These are phyloP conservation scores for Pseudorectes ferrugineus DNA, from an alignment of 2,113 vertebrate species.

Conservation along the genomic window DNA sequence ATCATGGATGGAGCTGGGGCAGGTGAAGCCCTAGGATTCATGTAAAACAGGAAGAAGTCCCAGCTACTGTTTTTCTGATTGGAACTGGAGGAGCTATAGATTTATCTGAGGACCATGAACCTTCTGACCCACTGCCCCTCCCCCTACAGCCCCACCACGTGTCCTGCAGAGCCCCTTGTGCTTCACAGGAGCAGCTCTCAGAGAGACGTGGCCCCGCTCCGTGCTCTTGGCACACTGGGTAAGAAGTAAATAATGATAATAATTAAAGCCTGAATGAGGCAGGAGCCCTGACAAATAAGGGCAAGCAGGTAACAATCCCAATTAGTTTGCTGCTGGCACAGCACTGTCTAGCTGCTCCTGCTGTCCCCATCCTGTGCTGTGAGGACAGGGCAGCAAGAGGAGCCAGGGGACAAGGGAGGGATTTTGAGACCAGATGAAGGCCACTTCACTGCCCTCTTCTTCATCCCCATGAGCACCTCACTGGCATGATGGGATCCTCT, in stretches of 20 bases:
- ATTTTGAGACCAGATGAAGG: neutral
- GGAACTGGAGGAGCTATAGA: neutral
- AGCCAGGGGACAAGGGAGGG: neutral
- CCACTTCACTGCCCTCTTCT: neutral
- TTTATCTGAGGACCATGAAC: neutral
- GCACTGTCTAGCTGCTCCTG: neutral
- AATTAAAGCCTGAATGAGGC: slow-evolving; percentile 10
- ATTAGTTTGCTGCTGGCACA: slow-evolving; percentile 12
- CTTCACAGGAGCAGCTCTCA: neutral
- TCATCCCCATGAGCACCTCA: rapidly evolving
- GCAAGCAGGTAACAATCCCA: slow-evolving; percentile 24
- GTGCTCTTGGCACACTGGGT: neutral
- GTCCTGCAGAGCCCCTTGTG: neutral
- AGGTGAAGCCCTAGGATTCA: neutral
- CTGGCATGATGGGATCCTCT: rapidly evolving
- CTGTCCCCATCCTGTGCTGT: neutral
- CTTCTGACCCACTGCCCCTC: neutral
- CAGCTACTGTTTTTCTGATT: neutral
- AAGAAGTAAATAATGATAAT: neutral
- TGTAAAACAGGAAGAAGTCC: neutral
- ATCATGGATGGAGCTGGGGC: neutral
- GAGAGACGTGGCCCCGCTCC: neutral
- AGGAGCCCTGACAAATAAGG: slow-evolving; percentile 13
- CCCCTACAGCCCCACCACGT: neutral
- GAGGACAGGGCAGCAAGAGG: neutral